Conservation (phyloP, 2,797 vertebrate species). For the Percopsis omiscomaycus region DNA sequence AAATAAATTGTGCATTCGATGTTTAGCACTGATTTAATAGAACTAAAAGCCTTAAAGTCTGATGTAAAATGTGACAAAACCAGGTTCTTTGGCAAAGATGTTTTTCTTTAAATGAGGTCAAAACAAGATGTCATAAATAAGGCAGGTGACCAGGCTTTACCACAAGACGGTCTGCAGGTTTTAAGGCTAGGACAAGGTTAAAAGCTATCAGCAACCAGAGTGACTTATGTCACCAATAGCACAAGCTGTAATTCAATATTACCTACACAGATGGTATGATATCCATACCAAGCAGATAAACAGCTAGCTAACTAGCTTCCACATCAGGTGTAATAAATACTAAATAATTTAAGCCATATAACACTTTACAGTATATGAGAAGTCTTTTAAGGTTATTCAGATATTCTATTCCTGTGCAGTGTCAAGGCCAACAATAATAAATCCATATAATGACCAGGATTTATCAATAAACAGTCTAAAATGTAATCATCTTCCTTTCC, state of each 20-base stretch:
- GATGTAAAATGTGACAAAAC: constrained; percentile 13
- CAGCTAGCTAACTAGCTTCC: constrained; percentile 3
- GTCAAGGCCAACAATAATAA: not conserved
- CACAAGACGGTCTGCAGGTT: constrained; percentile 44
- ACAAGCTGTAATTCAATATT: constrained; percentile 15
- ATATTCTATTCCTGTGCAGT: constrained; percentile 21
- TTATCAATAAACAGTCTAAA: not conserved
- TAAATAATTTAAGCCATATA: constrained; percentile 47
- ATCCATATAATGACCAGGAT: too few relatives aligned
- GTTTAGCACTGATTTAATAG: constrained; percentile 18
- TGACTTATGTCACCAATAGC: constrained; percentile 17
- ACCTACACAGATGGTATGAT: constrained; percentile 3
- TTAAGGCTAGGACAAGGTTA: constrained; percentile 51
- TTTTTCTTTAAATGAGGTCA: constrained; percentile 34
- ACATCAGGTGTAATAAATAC: constrained; percentile 49
- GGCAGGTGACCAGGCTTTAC: constrained; percentile 40
- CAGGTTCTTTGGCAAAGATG: constrained; percentile 66
- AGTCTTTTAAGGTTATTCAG: constrained; percentile 26
- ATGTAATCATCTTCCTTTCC: constrained; percentile 16
- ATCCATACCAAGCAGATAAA: constrained; percentile 5
- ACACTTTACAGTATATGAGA: constrained; percentile 15
- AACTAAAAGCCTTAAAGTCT: constrained; percentile 18
- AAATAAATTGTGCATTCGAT: constrained; percentile 17
- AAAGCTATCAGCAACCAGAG: constrained; percentile 22
- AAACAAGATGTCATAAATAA: constrained; percentile 35